These are phyloP conservation scores for Cheilinus undulatus DNA, from an alignment of 2,113 vertebrate genomes.

Conservation along the genomic window DNA sequence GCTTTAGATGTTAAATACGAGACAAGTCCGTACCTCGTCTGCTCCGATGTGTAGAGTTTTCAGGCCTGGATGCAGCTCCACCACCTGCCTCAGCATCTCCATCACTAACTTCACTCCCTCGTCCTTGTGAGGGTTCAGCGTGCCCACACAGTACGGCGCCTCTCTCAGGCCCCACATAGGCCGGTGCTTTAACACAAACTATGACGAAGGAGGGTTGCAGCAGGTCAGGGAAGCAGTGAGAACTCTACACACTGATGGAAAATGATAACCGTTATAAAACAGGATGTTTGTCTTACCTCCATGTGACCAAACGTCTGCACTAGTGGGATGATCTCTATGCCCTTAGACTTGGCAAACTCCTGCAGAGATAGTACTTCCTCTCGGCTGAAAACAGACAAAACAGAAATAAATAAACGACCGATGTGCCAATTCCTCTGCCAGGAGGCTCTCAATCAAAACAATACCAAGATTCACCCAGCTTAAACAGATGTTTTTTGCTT, in stretches of 20 bases:
- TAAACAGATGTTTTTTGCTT: too few species aligned
- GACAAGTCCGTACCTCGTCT: slow-evolving; percentile 85
- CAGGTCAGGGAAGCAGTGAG: background rate
- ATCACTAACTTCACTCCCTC: slow-evolving; percentile 84
- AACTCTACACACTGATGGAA: background rate
- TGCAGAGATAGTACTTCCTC: slow-evolving; percentile 87
- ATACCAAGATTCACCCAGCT: too few species aligned
- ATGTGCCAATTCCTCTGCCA: too few species aligned
- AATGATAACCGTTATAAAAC: background rate
- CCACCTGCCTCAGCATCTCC: slow-evolving; percentile 91
- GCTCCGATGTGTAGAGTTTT: slow-evolving; percentile 91
- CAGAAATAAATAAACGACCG: too few species aligned
- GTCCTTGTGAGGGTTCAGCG: slow-evolving; percentile 90
- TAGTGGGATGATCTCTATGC: slow-evolving; percentile 91
- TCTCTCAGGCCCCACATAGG: slow-evolving; percentile 88
- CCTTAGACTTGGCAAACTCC: slow-evolving; percentile 79
- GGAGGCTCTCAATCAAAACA: too few species aligned
- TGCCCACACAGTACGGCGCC: slow-evolving; percentile 87
- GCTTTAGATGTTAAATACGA: too few species aligned
- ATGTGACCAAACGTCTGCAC: slow-evolving; percentile 97
- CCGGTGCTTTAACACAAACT: slow-evolving; percentile 95
- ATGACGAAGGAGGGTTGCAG: slow-evolving; percentile 1
- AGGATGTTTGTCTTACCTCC: slow-evolving; percentile 86
- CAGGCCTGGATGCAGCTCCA: slow-evolving; percentile 85
- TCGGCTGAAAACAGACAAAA: slow-evolving; percentile 78